Percentiles rank a stretch among this genome's conserved stretches.
Conservation (phyloP, 1,140 invertebrate species). For the Pemphigus obesinymphae region DNA sequence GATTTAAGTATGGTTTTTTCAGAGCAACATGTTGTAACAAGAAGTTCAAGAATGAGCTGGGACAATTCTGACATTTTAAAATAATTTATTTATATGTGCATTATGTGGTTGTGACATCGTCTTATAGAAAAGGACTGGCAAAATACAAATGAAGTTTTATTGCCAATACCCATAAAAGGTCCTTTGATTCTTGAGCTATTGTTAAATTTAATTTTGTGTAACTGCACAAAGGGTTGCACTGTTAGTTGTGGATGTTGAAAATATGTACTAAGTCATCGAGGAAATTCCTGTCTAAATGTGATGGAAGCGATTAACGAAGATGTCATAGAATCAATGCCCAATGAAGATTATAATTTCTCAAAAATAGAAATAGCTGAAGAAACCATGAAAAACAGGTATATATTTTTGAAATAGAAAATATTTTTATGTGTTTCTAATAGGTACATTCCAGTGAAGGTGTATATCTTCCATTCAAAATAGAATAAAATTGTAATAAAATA, state of each 20-base stretch:
- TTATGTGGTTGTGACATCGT: no score
- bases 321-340: no score
- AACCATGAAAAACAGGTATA: no score
- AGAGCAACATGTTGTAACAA: constrained; percentile 52
- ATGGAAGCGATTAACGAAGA: no score
- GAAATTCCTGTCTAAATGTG: no score
- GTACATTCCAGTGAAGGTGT: no score
- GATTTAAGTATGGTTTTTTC: constrained; percentile 48
- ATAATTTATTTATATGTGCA: neutral
- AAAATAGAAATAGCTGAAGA: no score
- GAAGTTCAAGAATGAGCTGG: constrained; percentile 49
- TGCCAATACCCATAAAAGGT: neutral
- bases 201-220: neutral
- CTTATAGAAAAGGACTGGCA: neutral
- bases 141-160: neutral
- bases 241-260: neutral
- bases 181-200: neutral
- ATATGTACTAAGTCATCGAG: neutral
- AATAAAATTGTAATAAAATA: no score
- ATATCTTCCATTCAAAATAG: no score
- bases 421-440: no score
- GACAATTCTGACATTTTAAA: constrained; percentile 49
- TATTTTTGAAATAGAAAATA: no score
- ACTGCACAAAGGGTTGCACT: neutral
- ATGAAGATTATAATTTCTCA: no score